A percentile compares a stretch with the other conserved stretches of the same genome.
phyloP scores from a whole-genome alignment of 1,140 invertebrate species.

The Protaetia brevitarsis region DNA sequence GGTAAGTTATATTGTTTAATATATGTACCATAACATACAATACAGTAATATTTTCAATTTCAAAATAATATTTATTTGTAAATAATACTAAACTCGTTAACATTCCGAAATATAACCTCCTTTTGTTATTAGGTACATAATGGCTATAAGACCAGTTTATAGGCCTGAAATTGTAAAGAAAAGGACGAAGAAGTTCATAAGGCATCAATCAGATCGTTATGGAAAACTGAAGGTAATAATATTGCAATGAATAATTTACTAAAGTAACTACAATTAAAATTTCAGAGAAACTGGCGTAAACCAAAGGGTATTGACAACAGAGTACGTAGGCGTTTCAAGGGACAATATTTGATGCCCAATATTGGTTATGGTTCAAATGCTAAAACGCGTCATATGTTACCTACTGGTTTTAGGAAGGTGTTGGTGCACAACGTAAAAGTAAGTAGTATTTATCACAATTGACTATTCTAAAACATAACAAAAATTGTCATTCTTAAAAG shows the following conservation, averaged over 20 bases:
- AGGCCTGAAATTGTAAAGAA: constrained; percentile 92
- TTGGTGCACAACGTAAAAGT: constrained; percentile 75
- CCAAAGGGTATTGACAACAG: constrained; percentile 99
- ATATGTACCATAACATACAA: not conserved
- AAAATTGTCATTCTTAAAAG: too few relatives aligned
- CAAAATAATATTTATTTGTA: too few relatives aligned
- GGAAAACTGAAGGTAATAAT: constrained; percentile 82
- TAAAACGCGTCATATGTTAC: constrained; percentile 92
- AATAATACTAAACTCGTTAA: not conserved
- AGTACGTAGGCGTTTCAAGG: constrained; percentile 97
- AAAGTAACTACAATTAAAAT: constrained; percentile 28
- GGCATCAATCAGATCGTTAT: constrained; percentile 97
- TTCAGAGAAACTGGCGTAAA: constrained; percentile 83
- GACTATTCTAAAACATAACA: not conserved
- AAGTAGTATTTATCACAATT: constrained; percentile 37
- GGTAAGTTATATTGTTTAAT: not conserved
- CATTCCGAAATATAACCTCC: not conserved
- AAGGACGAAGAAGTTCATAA: constrained; percentile 92
- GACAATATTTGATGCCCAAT: constrained; percentile 97
- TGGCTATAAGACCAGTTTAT: constrained; percentile 84
- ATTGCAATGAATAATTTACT: not conserved
- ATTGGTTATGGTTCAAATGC: constrained; percentile 98
- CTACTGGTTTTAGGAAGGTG: constrained; percentile 96
- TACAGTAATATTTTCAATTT: not conserved
- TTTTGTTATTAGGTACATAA: constrained; percentile 28